Evolutionary conservation across 2,113 vertebrate genomes (phyloP).

Genomic region (Pandion haliaetus): DNA sequence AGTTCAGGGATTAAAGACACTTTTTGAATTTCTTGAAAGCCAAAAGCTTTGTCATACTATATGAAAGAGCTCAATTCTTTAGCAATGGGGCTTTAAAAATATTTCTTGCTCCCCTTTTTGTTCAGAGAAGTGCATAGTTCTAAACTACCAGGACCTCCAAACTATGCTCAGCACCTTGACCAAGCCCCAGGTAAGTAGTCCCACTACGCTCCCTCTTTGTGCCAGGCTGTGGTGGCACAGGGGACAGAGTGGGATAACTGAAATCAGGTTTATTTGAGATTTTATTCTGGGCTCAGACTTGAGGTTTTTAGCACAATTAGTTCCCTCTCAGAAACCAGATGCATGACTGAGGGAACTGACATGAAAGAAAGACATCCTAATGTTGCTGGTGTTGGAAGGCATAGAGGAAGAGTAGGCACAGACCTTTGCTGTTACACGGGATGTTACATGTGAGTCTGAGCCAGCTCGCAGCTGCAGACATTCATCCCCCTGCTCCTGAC

Average conservation of each 20-base stretch:
- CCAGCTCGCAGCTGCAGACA: neutral
- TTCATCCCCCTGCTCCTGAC: neutral
- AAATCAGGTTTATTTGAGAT: neutral
- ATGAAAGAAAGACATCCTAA: too few relatives aligned
- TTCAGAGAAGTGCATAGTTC: neutral
- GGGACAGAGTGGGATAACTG: neutral
- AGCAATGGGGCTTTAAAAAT: neutral
- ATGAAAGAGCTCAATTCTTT: conserved; percentile 11
- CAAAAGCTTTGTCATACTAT: neutral
- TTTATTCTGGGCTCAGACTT: neutral
- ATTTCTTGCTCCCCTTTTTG: neutral
- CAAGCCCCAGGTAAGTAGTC: neutral
- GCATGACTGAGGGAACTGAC: neutral
- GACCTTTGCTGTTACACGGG: neutral
- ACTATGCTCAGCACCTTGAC: neutral
- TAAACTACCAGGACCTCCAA: neutral
- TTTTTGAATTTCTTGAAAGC: conserved; percentile 22
- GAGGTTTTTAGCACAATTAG: neutral
- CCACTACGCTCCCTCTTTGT: neutral
- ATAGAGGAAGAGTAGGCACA: neutral
- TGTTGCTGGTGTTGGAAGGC: rapidly evolving
- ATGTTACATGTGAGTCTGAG: neutral
- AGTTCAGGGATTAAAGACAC: conserved; percentile 31
- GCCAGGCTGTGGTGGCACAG: neutral
- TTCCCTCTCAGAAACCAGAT: neutral